These are phyloP conservation scores for Eleutherodactylus coqui DNA, from an alignment of 2,797 vertebrate genomes.

Conservation along the genomic window DNA sequence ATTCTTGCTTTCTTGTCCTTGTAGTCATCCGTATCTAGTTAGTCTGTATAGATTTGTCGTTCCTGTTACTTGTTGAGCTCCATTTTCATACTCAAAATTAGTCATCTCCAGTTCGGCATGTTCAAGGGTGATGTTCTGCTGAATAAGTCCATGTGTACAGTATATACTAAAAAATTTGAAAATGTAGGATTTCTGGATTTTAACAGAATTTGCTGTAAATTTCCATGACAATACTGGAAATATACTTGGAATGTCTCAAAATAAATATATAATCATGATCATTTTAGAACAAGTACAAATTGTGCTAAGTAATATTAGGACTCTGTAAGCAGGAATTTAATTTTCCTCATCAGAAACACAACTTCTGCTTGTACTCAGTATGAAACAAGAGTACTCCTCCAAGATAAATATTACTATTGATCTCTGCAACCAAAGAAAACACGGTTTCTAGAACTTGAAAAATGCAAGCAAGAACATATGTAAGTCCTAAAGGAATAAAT, in stretches of 20 bases:
- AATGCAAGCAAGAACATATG: conserved; percentile 13
- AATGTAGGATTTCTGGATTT: no score
- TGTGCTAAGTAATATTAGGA: conserved; percentile 16
- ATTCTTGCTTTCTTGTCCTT: no score
- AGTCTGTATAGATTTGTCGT: no score
- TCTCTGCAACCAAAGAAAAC: conserved; percentile 29
- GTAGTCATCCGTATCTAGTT: no score
- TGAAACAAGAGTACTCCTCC: conserved; percentile 14
- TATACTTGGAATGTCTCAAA: background rate
- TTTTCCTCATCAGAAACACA: background rate
- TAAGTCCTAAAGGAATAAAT: background rate
- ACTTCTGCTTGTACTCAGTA: conserved; percentile 24
- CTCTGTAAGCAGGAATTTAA: background rate
- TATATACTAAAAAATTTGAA: background rate
- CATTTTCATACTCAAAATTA: no score
- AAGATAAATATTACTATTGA: conserved; percentile 35
- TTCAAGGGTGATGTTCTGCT: background rate
- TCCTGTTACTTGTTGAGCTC: no score
- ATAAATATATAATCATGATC: background rate
- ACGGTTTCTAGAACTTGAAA: conserved; percentile 29
- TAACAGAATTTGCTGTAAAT: background rate
- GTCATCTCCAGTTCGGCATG: no score
- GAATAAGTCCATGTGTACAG: background rate
- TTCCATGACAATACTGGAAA: background rate
- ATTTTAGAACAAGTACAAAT: background rate